phyloP scores from a whole-genome alignment of 2,113 vertebrate species.

The Cygnus atratus region DNA sequence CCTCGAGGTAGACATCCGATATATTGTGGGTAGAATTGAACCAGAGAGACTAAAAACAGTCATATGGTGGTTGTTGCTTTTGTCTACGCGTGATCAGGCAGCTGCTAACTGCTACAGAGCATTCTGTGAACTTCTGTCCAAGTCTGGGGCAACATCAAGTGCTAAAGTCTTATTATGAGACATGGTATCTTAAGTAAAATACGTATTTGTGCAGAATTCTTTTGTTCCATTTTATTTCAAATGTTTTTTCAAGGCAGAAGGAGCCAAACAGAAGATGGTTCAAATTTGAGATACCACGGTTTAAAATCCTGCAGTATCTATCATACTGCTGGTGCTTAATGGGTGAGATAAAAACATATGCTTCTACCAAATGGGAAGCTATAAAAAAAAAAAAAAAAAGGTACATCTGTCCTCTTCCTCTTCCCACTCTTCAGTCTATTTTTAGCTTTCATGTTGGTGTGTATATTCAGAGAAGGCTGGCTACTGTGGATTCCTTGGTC shows the following conservation, averaged over 20 bases:
- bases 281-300: background rate
- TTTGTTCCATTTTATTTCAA: conserved; percentile 16
- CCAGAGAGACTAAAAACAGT: background rate
- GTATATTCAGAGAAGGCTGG: background rate
- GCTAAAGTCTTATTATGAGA: background rate
- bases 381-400: background rate
- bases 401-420: background rate
- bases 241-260: background rate
- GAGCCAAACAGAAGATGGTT: background rate
- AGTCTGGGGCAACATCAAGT: background rate
- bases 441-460: conserved; percentile 24
- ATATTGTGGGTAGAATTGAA: background rate
- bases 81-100: background rate
- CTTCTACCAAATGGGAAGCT: background rate
- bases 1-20: background rate
- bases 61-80: background rate
- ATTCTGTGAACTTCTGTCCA: background rate
- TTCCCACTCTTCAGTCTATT: background rate
- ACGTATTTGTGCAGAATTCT: background rate
- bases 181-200: background rate
- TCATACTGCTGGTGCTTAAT: background rate
- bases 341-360: background rate
- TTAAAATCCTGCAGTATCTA: background rate
- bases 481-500: conserved; percentile 21
- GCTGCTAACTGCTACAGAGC: background rate